Conservation (phyloP, 23 tunicate genomes). For the Trididemnum clinides region DNA sequence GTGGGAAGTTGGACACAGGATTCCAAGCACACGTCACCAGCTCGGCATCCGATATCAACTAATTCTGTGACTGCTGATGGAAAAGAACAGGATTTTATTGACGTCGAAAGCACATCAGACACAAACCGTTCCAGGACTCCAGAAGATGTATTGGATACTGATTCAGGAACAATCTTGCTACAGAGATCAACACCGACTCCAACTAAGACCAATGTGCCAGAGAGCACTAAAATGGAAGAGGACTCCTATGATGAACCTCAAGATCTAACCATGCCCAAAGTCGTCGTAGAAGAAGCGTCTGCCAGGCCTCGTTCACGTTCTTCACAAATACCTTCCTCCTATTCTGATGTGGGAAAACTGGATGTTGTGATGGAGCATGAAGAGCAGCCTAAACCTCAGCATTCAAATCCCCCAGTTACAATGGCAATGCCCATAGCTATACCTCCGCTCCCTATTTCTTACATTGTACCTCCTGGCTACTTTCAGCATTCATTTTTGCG, state of each 20-base stretch:
- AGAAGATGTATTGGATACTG: conserved; percentile 34
- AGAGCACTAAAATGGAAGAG: background rate
- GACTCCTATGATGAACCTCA: conserved; percentile 57
- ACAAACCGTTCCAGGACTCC: background rate
- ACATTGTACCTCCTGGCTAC: conserved; percentile 30
- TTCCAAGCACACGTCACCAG: conserved; percentile 65
- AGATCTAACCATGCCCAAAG: conserved; percentile 47
- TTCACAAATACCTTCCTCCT: background rate
- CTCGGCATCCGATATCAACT: background rate
- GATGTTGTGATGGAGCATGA: conserved; percentile 31
- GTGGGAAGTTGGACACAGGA: conserved; percentile 86
- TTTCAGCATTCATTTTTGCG: conserved; percentile 29
- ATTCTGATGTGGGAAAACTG: conserved; percentile 18
- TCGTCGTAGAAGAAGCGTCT: background rate
- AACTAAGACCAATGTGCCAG: background rate
- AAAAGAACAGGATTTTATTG: background rate
- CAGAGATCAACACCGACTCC: conserved; percentile 37
- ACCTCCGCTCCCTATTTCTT: conserved; percentile 28
- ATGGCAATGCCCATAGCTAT: conserved; percentile 28
- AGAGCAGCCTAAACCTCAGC: background rate
- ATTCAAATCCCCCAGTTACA: background rate
- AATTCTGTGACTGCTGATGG: background rate
- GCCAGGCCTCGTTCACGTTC: conserved; percentile 19
- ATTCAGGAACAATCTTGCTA: conserved; percentile 42
- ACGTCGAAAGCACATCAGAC: background rate